Evolutionary conservation across 2,888 invertebrate genomes (phyloP).

Genomic region (Dysmachus trigonus): DNA sequence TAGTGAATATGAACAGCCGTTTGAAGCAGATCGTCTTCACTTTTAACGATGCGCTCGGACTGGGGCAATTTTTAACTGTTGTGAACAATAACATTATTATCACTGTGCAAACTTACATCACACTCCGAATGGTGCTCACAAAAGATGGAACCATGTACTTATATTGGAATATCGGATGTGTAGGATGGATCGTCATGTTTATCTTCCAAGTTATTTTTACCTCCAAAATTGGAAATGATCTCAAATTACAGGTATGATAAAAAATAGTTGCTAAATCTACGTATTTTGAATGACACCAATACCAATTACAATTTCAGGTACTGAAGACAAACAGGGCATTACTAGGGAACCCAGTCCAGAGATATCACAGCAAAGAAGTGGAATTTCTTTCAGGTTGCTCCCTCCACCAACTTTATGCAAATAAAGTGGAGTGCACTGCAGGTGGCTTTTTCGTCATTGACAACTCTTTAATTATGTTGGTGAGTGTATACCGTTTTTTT

Average conservation of each 20-base stretch:
- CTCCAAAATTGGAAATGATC: background rate
- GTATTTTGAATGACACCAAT: too few species aligned
- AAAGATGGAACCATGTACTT: background rate
- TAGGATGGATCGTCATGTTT: background rate
- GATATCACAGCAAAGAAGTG: background rate
- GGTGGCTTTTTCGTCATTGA: background rate
- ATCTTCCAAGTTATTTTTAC: background rate
- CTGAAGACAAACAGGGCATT: background rate
- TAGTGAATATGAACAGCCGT: background rate
- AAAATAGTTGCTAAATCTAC: too few species aligned
- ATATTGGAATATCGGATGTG: background rate
- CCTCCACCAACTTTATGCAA: background rate
- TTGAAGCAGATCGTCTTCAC: background rate
- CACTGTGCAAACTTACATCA: background rate
- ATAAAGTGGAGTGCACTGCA: background rate
- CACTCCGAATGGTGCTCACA: background rate
- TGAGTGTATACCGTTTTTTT: background rate
- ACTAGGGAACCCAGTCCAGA: background rate
- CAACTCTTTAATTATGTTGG: background rate
- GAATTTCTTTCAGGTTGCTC: background rate
- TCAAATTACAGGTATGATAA: background rate
- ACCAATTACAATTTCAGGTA: background rate
- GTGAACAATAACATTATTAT: background rate
- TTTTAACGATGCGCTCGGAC: background rate
- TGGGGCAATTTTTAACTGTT: background rate